Conservation (phyloP, 2,113 vertebrate genomes). For the Psilopsiagon aurifrons region DNA sequence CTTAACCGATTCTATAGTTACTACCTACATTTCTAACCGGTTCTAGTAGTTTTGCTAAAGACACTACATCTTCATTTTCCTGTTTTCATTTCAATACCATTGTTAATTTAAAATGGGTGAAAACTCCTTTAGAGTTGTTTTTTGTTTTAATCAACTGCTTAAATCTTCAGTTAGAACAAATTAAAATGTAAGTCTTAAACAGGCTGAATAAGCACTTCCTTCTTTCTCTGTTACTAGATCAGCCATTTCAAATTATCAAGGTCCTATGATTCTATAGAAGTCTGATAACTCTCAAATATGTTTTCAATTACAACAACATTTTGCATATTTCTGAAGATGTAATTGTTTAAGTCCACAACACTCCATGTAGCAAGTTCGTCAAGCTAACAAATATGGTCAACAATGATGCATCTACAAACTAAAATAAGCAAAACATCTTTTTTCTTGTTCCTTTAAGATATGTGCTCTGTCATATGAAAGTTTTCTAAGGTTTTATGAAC, state of each 20-base stretch:
- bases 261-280: not conserved
- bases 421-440: not conserved
- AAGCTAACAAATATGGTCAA: not conserved
- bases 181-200: not conserved
- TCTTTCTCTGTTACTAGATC: not conserved
- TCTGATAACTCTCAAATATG: not conserved
- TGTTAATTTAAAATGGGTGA: not conserved
- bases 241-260: not conserved
- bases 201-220: not conserved
- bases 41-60: not conserved
- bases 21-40: not conserved
- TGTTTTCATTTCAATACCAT: not conserved
- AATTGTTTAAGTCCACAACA: not conserved
- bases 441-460: not conserved
- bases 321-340: not conserved
- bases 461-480: not conserved
- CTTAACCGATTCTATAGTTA: not conserved
- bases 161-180: not conserved
- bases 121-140: not conserved
- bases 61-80: not conserved
- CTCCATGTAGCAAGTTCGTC: not conserved
- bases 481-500: not conserved
- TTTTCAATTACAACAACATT: not conserved
- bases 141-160: not conserved
- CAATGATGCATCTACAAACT: fast-evolving